A percentile compares a stretch with the other conserved stretches of the same genome.
Conservation (phyloP, 2,888 invertebrate species). For the Tryphoninae sp. region DNA sequence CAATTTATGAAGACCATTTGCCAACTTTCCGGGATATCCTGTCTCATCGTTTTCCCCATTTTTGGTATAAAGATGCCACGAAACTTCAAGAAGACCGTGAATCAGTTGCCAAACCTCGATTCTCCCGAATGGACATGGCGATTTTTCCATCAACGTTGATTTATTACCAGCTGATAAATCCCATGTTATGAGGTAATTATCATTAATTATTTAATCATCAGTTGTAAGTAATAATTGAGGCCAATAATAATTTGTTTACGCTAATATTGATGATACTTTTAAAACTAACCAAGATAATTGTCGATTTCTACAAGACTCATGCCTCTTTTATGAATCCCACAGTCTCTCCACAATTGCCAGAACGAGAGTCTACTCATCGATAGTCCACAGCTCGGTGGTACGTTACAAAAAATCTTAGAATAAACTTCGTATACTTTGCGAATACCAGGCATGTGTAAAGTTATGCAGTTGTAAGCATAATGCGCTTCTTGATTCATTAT, state of each 20-base stretch:
- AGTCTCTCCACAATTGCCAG: constrained; percentile 85
- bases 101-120: constrained; percentile 86
- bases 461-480: constrained; percentile 82
- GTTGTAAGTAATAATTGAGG: neutral
- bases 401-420: constrained; percentile 74
- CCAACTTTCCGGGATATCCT: constrained; percentile 82
- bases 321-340: constrained; percentile 82
- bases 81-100: constrained; percentile 83
- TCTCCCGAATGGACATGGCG: constrained; percentile 84
- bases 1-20: constrained; percentile 83
- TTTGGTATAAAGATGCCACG: constrained; percentile 82
- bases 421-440: constrained; percentile 83
- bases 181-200: neutral
- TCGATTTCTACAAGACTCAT: constrained; percentile 83
- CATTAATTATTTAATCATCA: neutral
- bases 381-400: constrained; percentile 53
- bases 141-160: constrained; percentile 76
- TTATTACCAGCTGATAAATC: constrained; percentile 62
- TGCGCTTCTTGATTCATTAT: constrained; percentile 78
- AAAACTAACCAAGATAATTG: constrained; percentile 80
- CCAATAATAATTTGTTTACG: too few species aligned
- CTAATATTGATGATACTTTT: too few species aligned
- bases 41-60: constrained; percentile 77
- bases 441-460: constrained; percentile 82
- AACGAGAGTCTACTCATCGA: constrained; percentile 83